These are phyloP conservation scores for Chelonia mydas DNA, from an alignment of 2,797 vertebrate species.

Conservation along the genomic window DNA sequence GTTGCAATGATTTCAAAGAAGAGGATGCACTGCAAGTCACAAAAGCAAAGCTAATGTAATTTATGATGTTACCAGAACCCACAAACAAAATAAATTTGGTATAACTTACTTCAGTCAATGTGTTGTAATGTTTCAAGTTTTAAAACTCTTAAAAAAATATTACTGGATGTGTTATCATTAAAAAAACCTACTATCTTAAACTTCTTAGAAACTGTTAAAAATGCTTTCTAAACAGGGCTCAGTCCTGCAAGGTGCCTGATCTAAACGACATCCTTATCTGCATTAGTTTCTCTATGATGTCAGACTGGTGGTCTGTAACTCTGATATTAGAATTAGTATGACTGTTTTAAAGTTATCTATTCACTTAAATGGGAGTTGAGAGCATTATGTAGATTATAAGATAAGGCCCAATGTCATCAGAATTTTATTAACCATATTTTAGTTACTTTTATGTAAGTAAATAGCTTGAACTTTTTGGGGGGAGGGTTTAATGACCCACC, in stretches of 20 bases:
- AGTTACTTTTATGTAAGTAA: neutral
- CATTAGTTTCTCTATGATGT: accelerated
- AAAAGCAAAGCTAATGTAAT: neutral
- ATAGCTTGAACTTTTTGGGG: accelerated
- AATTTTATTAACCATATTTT: accelerated
- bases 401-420: neutral
- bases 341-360: accelerated
- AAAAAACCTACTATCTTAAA: neutral
- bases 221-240: neutral
- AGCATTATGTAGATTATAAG: neutral
- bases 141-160: neutral
- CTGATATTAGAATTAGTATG: neutral
- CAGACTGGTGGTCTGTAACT: neutral
- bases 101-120: neutral
- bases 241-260: neutral
- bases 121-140: accelerated
- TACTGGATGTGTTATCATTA: neutral
- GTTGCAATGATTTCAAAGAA: neutral
- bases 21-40: neutral
- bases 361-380: accelerated
- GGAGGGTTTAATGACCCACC: neutral
- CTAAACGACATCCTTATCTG: neutral
- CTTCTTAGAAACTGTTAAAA: neutral
- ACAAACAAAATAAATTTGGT: accelerated
- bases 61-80: neutral